Evolutionary conservation across 2,888 invertebrate species (phyloP).

Genomic region (Noctua pronuba): DNA sequence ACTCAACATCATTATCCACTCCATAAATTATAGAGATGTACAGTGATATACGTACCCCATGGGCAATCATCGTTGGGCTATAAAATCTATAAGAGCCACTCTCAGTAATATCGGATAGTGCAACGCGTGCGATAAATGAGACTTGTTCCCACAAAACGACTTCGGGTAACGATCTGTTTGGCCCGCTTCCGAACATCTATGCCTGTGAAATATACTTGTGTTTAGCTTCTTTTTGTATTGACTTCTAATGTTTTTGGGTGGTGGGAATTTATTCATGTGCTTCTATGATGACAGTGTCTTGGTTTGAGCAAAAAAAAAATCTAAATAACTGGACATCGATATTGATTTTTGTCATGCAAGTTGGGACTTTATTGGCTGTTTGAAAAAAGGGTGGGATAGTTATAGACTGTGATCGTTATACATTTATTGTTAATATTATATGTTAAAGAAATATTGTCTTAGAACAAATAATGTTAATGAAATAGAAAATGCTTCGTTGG

Average conservation of each 20-base stretch:
- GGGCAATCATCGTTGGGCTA: slow-evolving; percentile 81
- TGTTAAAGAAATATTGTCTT: too few species aligned
- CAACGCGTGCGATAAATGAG: slow-evolving; percentile 72
- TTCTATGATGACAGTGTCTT: neutral
- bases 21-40: slow-evolving; percentile 82
- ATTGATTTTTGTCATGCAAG: neutral
- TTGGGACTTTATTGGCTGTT: neutral
- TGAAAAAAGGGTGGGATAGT: neutral
- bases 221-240: slow-evolving; percentile 44
- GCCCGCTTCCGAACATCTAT: slow-evolving; percentile 51
- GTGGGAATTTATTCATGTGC: slow-evolving; percentile 12
- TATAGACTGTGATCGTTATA: too few species aligned
- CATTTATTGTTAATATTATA: too few species aligned
- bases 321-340: neutral
- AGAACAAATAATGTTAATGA: too few species aligned
- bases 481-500: neutral
- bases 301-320: neutral
- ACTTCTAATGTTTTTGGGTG: slow-evolving; percentile 20
- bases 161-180: slow-evolving; percentile 66
- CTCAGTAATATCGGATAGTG: slow-evolving; percentile 70
- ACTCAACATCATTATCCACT: slow-evolving; percentile 63
- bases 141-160: slow-evolving; percentile 70
- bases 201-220: slow-evolving; percentile 36
- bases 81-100: slow-evolving; percentile 66
- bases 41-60: slow-evolving; percentile 84